Conservation (phyloP, 2,888 invertebrate species). For the Dolomedes plantarius region DNA sequence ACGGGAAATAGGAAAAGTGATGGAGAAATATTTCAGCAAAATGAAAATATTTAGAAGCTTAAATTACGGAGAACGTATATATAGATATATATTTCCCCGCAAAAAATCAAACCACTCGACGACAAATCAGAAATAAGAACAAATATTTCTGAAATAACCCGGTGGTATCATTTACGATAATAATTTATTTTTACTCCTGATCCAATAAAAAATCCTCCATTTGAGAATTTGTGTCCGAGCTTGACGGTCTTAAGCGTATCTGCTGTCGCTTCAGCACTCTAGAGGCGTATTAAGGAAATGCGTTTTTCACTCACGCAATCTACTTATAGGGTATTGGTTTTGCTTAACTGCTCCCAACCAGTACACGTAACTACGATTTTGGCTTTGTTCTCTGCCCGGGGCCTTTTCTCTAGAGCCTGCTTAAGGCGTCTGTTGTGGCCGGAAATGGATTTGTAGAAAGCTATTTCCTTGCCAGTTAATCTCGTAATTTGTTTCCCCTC, state of each 20-base stretch:
- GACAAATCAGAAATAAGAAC: too few relatives aligned
- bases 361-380: conserved; percentile 45
- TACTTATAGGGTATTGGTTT: conserved; percentile 51
- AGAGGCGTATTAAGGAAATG: conserved; percentile 62
- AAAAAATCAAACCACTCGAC: too few relatives aligned
- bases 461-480: conserved; percentile 66
- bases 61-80: too few relatives aligned
- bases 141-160: neutral
- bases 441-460: conserved; percentile 68
- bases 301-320: conserved; percentile 58
- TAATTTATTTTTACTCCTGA: conserved; percentile 25
- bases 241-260: conserved; percentile 37
- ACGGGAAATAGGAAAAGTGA: too few relatives aligned
- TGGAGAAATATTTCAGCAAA: too few relatives aligned
- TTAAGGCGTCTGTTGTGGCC: conserved; percentile 59
- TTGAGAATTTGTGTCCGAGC: conserved; percentile 35
- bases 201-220: conserved; percentile 52
- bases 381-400: conserved; percentile 53
- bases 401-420: conserved; percentile 44
- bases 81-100: too few relatives aligned
- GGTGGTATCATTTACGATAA: neutral
- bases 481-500: conserved; percentile 60
- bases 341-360: conserved; percentile 55
- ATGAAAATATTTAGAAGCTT: too few relatives aligned
- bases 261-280: conserved; percentile 15